phyloP scores from a whole-genome alignment of 2,888 invertebrate genomes.

The Cynaeus angustus region DNA sequence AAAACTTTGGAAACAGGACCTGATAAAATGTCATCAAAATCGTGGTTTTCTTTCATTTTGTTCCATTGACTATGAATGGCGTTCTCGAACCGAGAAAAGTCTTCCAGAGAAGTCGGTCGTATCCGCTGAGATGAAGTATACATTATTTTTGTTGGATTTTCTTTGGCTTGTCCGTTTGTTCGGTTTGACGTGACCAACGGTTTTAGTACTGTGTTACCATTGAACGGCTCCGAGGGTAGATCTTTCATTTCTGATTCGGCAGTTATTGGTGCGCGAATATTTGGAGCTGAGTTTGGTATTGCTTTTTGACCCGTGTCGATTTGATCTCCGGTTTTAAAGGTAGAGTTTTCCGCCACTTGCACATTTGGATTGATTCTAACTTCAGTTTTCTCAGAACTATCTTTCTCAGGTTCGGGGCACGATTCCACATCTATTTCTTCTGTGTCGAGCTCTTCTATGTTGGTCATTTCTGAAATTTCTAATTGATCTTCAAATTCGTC shows the following conservation, averaged over 20 bases:
- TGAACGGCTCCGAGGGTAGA: not conserved
- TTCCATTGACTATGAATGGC: slow-evolving; percentile 23
- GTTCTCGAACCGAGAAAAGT: slow-evolving; percentile 44
- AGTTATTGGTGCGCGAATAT: slow-evolving; percentile 6
- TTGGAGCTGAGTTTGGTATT: slow-evolving; percentile 17
- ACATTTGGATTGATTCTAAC: too few relatives aligned
- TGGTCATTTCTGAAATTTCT: slow-evolving; percentile 19
- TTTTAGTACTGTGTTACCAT: slow-evolving; percentile 30
- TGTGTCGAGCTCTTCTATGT: slow-evolving; percentile 3
- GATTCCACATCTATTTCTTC: slow-evolving; percentile 26
- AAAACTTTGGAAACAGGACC: slow-evolving; percentile 51
- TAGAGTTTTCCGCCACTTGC: not conserved
- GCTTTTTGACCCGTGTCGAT: slow-evolving; percentile 32
- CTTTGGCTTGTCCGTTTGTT: slow-evolving; percentile 33
- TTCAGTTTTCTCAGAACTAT: not conserved
- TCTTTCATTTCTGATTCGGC: slow-evolving; percentile 10
- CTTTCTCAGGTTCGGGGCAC: slow-evolving; percentile 5
- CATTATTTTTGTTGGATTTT: slow-evolving; percentile 34
- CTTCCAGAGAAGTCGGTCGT: slow-evolving; percentile 31
- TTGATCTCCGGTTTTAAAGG: slow-evolving; percentile 10
- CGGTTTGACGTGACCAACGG: slow-evolving; percentile 11
- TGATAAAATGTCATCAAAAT: slow-evolving; percentile 51
- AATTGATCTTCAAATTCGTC: slow-evolving; percentile 22
- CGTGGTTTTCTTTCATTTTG: slow-evolving; percentile 36
- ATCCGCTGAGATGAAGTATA: slow-evolving; percentile 46